Percentiles rank a stretch among this genome's conserved stretches.
Conservation (phyloP, 2,113 vertebrate genomes). For the Salvelinus alpinus region DNA sequence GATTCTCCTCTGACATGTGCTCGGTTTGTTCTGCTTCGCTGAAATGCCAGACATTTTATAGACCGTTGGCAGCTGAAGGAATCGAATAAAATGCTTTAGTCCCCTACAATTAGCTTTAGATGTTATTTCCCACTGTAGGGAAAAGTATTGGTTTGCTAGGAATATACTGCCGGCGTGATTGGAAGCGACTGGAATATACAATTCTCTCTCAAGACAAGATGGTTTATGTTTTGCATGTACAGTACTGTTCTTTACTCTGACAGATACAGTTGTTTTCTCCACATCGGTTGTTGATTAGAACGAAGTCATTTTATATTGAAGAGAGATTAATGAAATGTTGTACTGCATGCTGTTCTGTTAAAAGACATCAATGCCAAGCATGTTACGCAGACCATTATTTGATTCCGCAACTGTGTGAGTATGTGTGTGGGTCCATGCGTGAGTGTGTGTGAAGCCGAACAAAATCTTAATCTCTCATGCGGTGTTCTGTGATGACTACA, state of each 20-base stretch:
- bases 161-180: conserved; percentile 11
- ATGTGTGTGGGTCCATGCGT: neutral
- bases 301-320: neutral
- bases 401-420: neutral
- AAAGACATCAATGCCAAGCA: too few species aligned
- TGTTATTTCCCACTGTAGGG: conserved; percentile 25
- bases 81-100: conserved; percentile 29
- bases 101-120: conserved; percentile 26
- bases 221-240: neutral
- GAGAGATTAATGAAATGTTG: too few species aligned
- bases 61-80: conserved; percentile 22
- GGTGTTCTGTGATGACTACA: neutral
- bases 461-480: too few species aligned
- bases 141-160: conserved; percentile 7
- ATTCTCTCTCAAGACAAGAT: neutral
- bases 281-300: conserved; percentile 15
- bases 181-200: conserved; percentile 7
- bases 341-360: too few species aligned
- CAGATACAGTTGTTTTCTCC: neutral
- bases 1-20: conserved; percentile 27
- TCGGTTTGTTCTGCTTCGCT: neutral
- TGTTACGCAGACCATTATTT: neutral
- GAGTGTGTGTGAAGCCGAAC: neutral
- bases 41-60: conserved; percentile 25
- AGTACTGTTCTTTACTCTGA: conserved; percentile 15